Evolutionary conservation across 2,888 invertebrate genomes (phyloP).

Genomic region (Chaetogeoica ovagalla): DNA sequence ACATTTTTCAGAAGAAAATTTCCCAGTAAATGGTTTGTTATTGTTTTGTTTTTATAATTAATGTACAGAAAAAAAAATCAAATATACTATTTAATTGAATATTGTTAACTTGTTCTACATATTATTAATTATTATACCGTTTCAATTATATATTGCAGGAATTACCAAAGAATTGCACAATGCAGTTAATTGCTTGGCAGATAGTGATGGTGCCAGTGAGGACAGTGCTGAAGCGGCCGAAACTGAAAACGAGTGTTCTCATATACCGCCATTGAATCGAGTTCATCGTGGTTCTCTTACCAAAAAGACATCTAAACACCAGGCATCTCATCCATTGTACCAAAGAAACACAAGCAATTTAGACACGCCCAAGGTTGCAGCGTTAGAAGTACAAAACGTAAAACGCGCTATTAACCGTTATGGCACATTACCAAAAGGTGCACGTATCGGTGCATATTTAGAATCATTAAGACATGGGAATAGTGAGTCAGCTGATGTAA

Average conservation of each 20-base stretch:
- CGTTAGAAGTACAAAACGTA: slow-evolving; percentile 93
- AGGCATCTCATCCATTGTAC: slow-evolving; percentile 46
- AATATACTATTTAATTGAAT: not conserved
- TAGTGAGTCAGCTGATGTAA: slow-evolving; percentile 34
- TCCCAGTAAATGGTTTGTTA: slow-evolving; percentile 57
- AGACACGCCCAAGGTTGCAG: slow-evolving; percentile 71
- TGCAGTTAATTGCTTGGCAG: slow-evolving; percentile 11
- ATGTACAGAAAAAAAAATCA: no score
- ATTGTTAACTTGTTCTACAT: not conserved
- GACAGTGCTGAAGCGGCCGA: slow-evolving; percentile 47
- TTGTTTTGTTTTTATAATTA: not conserved
- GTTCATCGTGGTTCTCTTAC: slow-evolving; percentile 45
- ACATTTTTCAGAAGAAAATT: slow-evolving; percentile 55
- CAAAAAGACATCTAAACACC: slow-evolving; percentile 51
- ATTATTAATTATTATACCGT: not conserved
- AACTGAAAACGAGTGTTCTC: slow-evolving; percentile 44
- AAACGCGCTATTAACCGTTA: slow-evolving; percentile 92
- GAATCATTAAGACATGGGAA: slow-evolving; percentile 84
- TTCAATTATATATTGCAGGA: slow-evolving; percentile 12
- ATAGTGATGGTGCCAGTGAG: slow-evolving; percentile 47
- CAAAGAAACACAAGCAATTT: slow-evolving; percentile 46
- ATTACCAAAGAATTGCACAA: slow-evolving; percentile 46
- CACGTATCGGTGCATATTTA: slow-evolving; percentile 92
- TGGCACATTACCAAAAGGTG: slow-evolving; percentile 95
- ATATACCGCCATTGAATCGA: slow-evolving; percentile 37